Percentiles rank a stretch among this genome's conserved stretches.
phyloP scores from a whole-genome alignment of 2,797 vertebrate genomes.

The Alouatta caraya region DNA sequence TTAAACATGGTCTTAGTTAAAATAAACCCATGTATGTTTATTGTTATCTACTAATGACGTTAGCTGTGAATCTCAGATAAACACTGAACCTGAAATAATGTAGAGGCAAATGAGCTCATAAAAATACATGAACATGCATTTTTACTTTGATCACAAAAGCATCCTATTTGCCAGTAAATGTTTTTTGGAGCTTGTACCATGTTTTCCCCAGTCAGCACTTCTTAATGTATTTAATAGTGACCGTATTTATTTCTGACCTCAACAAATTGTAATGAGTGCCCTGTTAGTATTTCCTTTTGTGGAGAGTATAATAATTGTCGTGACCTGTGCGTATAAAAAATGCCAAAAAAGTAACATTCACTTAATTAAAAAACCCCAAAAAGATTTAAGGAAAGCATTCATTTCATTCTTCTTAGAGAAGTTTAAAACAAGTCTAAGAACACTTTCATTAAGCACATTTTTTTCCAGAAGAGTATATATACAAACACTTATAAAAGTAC shows the following conservation, averaged over 20 bases:
- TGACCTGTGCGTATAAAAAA: background rate
- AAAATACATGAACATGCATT: background rate
- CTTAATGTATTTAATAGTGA: background rate
- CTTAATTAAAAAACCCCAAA: background rate
- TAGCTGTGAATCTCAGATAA: background rate
- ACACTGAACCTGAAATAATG: conserved; percentile 12
- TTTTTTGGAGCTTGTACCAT: background rate
- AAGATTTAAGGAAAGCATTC: background rate
- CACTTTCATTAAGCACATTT: background rate
- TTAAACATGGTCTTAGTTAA: conserved; percentile 42
- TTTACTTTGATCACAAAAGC: conserved; percentile 9
- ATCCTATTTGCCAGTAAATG: background rate
- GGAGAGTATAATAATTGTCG: background rate
- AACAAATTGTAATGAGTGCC: background rate
- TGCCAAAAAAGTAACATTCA: background rate
- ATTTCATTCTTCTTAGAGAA: background rate
- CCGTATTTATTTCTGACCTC: conserved; percentile 32
- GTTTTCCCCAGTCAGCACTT: background rate
- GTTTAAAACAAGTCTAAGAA: background rate
- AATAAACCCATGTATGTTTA: conserved; percentile 3
- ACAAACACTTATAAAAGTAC: background rate
- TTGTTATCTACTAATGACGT: background rate
- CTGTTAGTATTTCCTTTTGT: background rate
- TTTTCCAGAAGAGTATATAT: background rate
- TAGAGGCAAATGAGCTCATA: background rate